These are phyloP conservation scores for Margaritifera margaritifera DNA, from an alignment of 2,888 invertebrate species.

Conservation along the genomic window DNA sequence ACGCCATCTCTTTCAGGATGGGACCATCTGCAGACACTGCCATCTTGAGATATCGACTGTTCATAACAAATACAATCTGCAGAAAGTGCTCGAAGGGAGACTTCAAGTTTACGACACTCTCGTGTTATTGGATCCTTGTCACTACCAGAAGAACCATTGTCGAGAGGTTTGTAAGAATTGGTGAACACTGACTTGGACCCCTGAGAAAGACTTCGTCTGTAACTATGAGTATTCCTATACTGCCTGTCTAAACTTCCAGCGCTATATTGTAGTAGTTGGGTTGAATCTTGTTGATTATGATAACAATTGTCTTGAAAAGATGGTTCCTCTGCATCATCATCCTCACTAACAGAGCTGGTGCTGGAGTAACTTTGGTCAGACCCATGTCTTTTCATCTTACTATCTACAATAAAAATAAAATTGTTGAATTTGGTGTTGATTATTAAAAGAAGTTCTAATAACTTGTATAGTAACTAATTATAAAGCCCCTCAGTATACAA, in stretches of 20 bases:
- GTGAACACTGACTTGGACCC: not conserved
- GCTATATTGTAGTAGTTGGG: not conserved
- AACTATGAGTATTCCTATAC: no score
- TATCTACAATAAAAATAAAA: not conserved
- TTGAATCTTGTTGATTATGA: no score
- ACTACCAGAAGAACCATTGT: not conserved
- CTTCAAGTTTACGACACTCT: constrained; percentile 49
- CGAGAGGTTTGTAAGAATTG: not conserved
- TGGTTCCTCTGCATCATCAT: constrained; percentile 29
- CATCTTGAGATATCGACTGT: no score
- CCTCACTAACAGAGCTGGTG: constrained; percentile 55
- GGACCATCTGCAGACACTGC: no score
- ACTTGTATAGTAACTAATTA: no score
- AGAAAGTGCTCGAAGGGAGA: constrained; percentile 45
- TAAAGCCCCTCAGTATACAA: no score
- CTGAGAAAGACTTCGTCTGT: no score
- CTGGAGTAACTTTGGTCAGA: constrained; percentile 42
- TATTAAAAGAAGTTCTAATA: no score
- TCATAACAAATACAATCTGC: constrained; percentile 13
- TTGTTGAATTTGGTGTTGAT: not conserved
- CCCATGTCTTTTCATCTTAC: constrained; percentile 3
- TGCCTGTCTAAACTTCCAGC: no score
- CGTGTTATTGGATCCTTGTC: constrained; percentile 6
- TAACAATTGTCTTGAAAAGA: no score
- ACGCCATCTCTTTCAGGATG: no score